Conservation (phyloP, 2,113 vertebrate species). For the Onychorhynchus coronatus region DNA sequence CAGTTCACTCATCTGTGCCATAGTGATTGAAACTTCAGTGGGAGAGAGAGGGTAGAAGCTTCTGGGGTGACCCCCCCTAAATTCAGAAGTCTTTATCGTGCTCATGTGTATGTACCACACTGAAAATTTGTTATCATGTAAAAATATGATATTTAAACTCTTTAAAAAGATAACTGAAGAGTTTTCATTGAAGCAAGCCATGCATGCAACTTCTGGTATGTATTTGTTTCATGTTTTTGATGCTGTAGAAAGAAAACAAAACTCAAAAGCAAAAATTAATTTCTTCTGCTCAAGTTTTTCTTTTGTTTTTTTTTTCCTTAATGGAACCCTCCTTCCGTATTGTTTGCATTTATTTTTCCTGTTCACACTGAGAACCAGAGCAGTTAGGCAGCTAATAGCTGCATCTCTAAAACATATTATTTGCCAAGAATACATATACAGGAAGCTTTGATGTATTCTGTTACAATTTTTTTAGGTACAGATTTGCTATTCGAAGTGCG, state of each 20-base stretch:
- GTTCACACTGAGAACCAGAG: not conserved
- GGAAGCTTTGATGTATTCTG: not conserved
- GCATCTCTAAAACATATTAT: not conserved
- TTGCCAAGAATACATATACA: not conserved
- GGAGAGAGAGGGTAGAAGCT: not conserved
- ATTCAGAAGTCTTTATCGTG: not conserved
- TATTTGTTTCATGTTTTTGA: not conserved
- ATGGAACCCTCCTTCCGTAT: not conserved
- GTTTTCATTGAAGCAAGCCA: not conserved
- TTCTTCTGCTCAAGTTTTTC: not conserved
- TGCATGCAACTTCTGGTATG: not conserved
- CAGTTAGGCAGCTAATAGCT: not conserved
- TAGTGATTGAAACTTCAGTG: not conserved
- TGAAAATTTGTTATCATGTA: not conserved
- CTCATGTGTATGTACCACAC: not conserved
- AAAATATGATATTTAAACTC: not conserved
- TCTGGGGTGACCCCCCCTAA: not conserved
- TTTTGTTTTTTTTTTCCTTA: not conserved
- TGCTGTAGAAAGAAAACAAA: not conserved
- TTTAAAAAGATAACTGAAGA: not conserved
- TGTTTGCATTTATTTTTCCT: not conserved
- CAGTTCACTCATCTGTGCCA: not conserved
- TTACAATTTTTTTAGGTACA: not conserved
- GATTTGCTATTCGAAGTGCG: slow-evolving; percentile 1
- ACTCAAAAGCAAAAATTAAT: not conserved